Conservation (phyloP, 2,888 invertebrate species). For the Tanytarsus gracilentus region DNA sequence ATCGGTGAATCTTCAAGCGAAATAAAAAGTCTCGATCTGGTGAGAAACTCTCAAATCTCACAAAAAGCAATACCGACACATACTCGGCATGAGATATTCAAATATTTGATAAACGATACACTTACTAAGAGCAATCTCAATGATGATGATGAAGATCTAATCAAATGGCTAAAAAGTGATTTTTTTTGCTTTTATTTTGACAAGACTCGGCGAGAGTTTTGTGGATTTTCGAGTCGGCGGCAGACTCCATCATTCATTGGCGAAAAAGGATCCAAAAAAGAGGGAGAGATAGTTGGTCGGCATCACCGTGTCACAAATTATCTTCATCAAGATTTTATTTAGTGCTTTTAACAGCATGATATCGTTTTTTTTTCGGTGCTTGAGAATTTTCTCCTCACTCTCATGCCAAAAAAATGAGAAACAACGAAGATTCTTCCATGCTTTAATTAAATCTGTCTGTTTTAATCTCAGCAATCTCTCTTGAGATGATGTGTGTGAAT, state of each 20-base stretch:
- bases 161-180: not conserved
- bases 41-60: too few species aligned
- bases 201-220: not conserved
- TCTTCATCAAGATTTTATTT: slow-evolving; percentile 23
- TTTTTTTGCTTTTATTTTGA: slow-evolving; percentile 4
- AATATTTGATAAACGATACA: slow-evolving; percentile 3
- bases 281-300: not conserved
- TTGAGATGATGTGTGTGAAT: slow-evolving; percentile 6
- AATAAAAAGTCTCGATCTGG: not conserved
- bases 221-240: not conserved
- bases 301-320: slow-evolving; percentile 5
- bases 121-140: not conserved
- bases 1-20: not conserved
- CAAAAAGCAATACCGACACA: not conserved
- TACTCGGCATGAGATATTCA: not conserved
- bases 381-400: not conserved
- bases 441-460: slow-evolving; percentile 14
- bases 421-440: not conserved
- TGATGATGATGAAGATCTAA: slow-evolving; percentile 3
- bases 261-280: not conserved
- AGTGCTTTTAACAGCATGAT: slow-evolving; percentile 20
- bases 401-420: not conserved
- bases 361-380: not conserved
- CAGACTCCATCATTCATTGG: not conserved
- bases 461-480: not conserved